A percentile compares a stretch with the other conserved stretches of the same genome.
Evolutionary conservation across 2,888 invertebrate species (phyloP).

Genomic region (Leptarthrus brevirostris): DNA sequence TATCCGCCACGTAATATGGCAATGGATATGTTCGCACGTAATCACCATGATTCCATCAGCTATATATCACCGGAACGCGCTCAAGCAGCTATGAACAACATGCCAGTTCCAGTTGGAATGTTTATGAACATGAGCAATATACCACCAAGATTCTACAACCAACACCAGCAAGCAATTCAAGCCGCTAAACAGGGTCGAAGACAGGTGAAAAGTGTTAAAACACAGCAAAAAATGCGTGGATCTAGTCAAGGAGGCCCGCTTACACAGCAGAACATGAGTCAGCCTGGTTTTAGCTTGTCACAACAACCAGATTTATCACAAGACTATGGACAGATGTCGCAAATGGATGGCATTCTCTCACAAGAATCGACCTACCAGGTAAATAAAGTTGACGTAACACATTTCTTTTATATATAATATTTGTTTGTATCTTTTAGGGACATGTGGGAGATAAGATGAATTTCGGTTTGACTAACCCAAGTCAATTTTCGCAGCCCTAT

Average conservation of each 20-base stretch:
- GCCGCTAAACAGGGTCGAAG: conserved; percentile 67
- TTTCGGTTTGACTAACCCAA: conserved; percentile 62
- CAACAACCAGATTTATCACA: conserved; percentile 71
- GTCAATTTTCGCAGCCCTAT: conserved; percentile 67
- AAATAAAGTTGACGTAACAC: conserved; percentile 55
- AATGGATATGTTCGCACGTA: conserved; percentile 75
- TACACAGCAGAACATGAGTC: conserved; percentile 80
- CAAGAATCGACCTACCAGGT: conserved; percentile 91
- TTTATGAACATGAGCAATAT: conserved; percentile 89
- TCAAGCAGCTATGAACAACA: conserved; percentile 78
- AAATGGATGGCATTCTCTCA: conserved; percentile 93
- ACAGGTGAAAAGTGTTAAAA: conserved; percentile 61
- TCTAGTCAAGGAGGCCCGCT: conserved; percentile 74
- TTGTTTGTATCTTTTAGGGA: conserved; percentile 50
- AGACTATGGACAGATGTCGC: conserved; percentile 72
- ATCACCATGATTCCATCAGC: conserved; percentile 88
- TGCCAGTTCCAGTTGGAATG: conserved; percentile 95
- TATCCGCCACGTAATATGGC: conserved; percentile 60
- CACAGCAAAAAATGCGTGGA: conserved; percentile 58
- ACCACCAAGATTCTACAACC: conserved; percentile 80
- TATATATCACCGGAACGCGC: conserved; percentile 90
- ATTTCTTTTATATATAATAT: background rate
- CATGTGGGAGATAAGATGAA: conserved; percentile 60
- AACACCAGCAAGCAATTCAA: conserved; percentile 75
- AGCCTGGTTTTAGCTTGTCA: conserved; percentile 75